A percentile compares a stretch with the other conserved stretches of the same genome.
phyloP scores from a whole-genome alignment of 2,113 vertebrate genomes.

The Naja naja region DNA sequence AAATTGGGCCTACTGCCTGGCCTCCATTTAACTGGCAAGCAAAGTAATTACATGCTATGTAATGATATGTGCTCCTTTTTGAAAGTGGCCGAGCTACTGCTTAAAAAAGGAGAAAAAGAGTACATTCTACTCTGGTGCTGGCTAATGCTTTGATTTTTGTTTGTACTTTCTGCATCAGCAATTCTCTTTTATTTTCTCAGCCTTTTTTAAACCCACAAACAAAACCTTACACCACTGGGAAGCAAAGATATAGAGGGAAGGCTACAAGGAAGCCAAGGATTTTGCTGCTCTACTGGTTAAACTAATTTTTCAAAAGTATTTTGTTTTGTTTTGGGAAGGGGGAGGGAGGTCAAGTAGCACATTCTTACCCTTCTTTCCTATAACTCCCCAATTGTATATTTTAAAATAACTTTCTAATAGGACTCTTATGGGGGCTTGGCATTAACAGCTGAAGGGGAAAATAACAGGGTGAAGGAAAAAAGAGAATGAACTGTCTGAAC shows the following conservation, averaged over 20 bases:
- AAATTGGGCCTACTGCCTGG: slow-evolving; percentile 32
- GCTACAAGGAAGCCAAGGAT: not conserved
- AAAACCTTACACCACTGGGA: slow-evolving; percentile 16
- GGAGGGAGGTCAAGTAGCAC: not conserved
- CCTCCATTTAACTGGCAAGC: slow-evolving; percentile 44
- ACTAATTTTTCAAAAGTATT: slow-evolving; percentile 9
- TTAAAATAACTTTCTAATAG: slow-evolving; percentile 22
- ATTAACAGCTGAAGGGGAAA: not conserved
- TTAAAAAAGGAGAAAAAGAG: slow-evolving; percentile 10
- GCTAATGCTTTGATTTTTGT: not conserved
- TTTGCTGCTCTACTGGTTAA: slow-evolving; percentile 21
- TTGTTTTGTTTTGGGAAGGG: not conserved
- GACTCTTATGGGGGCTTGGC: not conserved
- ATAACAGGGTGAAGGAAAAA: not conserved
- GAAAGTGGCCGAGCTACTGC: slow-evolving; percentile 40
- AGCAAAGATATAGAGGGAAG: slow-evolving; percentile 1
- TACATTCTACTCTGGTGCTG: not conserved
- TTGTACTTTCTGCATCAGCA: not conserved
- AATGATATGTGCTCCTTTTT: slow-evolving; percentile 57
- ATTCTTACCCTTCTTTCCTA: not conserved
- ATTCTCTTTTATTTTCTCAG: not conserved
- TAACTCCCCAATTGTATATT: slow-evolving; percentile 4
- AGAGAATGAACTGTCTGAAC: not conserved
- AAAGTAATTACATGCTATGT: slow-evolving; percentile 58
- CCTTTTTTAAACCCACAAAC: not conserved